Percentiles rank a stretch among this genome's conserved stretches.
These are phyloP conservation scores for Ferrisia virgata DNA, from an alignment of 2,888 invertebrate genomes.

Conservation along the genomic window DNA sequence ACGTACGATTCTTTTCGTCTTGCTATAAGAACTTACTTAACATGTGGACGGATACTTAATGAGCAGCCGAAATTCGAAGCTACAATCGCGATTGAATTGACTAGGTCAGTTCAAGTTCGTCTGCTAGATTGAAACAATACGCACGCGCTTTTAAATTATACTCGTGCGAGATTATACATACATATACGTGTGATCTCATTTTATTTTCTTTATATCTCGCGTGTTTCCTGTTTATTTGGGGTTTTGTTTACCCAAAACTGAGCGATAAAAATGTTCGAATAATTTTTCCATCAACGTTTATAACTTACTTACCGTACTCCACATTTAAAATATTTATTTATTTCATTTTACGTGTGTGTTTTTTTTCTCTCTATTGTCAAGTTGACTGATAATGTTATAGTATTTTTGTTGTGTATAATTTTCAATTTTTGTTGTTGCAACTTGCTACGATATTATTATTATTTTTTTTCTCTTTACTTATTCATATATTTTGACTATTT, in stretches of 20 bases:
- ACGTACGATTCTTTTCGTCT: neutral
- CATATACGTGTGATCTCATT: neutral
- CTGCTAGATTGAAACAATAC: constrained; percentile 34
- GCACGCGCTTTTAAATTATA: constrained; percentile 39
- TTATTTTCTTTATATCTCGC: neutral
- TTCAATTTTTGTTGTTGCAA: neutral
- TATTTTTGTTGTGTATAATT: neutral
- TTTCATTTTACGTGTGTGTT: no score
- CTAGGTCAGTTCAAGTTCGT: constrained; percentile 38
- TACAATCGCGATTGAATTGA: constrained; percentile 37
- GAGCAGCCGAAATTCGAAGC: constrained; percentile 30
- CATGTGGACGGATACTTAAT: constrained; percentile 16
- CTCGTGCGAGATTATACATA: constrained; percentile 27
- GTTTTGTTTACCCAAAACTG: neutral
- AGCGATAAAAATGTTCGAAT: neutral
- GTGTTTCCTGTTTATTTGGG: constrained; percentile 23
- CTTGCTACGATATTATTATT: no score
- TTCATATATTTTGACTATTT: no score
- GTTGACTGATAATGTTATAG: neutral
- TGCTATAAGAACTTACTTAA: neutral
- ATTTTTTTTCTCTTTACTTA: no score
- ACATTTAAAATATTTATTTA: no score
- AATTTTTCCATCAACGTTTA: neutral
- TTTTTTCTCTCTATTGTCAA: neutral
- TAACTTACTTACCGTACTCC: no score